phyloP scores from a whole-genome alignment of 2,113 vertebrate genomes.

The Gallinago paraguaiae region DNA sequence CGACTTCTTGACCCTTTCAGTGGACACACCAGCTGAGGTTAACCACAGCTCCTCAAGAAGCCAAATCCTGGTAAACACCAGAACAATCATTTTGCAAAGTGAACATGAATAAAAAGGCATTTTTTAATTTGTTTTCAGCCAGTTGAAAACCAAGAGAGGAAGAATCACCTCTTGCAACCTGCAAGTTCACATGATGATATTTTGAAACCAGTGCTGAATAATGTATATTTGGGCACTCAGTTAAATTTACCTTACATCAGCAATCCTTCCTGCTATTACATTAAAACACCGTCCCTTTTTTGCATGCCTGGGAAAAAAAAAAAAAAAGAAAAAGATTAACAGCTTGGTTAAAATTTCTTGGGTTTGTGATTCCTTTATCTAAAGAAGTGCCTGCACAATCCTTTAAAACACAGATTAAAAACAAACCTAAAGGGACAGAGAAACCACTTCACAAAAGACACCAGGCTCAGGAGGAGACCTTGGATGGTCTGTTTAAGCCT shows the following conservation, averaged over 20 bases:
- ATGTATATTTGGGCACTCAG: background rate
- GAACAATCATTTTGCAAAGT: background rate
- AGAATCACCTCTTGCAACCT: background rate
- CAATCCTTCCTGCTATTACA: background rate
- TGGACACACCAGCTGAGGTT: rapidly evolving
- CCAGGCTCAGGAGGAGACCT: background rate
- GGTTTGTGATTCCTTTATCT: background rate
- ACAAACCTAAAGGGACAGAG: background rate
- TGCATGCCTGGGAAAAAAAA: too few species aligned
- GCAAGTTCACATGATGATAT: background rate
- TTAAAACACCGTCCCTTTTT: background rate
- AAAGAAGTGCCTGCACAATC: background rate
- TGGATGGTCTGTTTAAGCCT: background rate
- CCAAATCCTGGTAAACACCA: background rate
- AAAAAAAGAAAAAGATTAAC: background rate
- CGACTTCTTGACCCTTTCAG: background rate
- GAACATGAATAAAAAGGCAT: background rate
- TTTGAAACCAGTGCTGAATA: background rate
- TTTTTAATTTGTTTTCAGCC: background rate
- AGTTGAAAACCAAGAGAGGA: background rate
- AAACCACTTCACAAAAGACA: background rate
- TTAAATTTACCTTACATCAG: background rate
- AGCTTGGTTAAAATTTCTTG: background rate
- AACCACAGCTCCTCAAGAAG: background rate
- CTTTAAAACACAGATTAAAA: background rate